These are phyloP conservation scores for Eulimnadia texana DNA, from an alignment of 1,140 invertebrate species.

Conservation along the genomic window DNA sequence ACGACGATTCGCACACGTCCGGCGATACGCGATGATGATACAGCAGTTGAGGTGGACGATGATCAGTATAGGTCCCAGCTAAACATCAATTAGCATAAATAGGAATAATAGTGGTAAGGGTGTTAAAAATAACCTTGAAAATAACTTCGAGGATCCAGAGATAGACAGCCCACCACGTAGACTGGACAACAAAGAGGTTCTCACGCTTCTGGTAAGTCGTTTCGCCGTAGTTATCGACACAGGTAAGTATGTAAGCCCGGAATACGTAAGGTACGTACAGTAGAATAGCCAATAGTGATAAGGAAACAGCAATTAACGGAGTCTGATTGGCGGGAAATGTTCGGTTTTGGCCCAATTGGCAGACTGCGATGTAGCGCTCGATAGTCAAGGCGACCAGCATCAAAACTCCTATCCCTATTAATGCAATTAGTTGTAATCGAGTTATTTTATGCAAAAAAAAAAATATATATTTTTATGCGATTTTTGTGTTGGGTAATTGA, in stretches of 20 bases:
- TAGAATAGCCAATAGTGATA: constrained; percentile 46
- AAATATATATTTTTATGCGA: no score
- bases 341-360: constrained; percentile 46
- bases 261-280: constrained; percentile 48
- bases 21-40: constrained; percentile 50
- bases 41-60: constrained; percentile 49
- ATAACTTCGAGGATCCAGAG: constrained; percentile 45
- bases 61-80: constrained; percentile 43
- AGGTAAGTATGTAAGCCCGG: constrained; percentile 41
- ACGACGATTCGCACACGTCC: constrained; percentile 46
- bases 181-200: constrained; percentile 35
- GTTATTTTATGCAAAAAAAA: no score
- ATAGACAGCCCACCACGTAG: constrained; percentile 40
- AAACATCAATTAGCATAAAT: no score
- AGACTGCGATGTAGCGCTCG: constrained; percentile 65
- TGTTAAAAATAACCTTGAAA: constrained; percentile 39
- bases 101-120: no score
- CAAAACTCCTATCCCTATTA: constrained; percentile 52
- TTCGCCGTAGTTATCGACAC: constrained; percentile 26
- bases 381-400: constrained; percentile 63
- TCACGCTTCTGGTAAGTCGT: constrained; percentile 41
- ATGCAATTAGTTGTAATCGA: no score
- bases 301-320: constrained; percentile 35
- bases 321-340: constrained; percentile 42
- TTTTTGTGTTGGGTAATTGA: no score